Evolutionary conservation across 1,140 invertebrate genomes (phyloP), one percentile per base, ranked within the genome.

Genomic region (Prorops nasuta): DNA sequence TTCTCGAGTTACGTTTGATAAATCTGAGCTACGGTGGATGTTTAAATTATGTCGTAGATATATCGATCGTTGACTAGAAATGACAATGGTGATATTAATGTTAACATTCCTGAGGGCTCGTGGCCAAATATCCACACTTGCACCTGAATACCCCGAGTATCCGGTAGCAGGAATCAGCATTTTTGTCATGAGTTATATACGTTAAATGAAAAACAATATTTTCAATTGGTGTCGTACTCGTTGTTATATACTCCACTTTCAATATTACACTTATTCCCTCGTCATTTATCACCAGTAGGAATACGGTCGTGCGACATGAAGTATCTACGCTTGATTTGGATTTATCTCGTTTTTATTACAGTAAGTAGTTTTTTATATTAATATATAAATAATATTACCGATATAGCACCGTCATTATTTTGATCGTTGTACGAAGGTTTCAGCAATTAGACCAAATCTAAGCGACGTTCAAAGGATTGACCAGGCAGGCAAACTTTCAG

Each of bases 21-120:
- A 43, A 59, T 28, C 15, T 22, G 22, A 46, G 7, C 31, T 39
- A 34, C n/a, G 28, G 15, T 21, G 14, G 4, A 3, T 59, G 43
- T 50, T 59, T 54, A 51, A 50, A 32, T 58, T 54, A 47, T 39
- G 34, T 16, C 54, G 39, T 58, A n/a, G n/a, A n/a, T n/a, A n/a
- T n/a, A n/a, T 58, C 44, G 51, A 59, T 54, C 34, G 12, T 4
- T 38, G 16, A 7, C n/a, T 22, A 7, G 28, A 58, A 58, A 58
- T 50, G 54, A 46, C 50, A 50, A 41, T 10, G 22, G 19, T 47
- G 43, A 54, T n/a, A n/a, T 21, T 50, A 58, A 59, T 58, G 43
- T 58, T 51, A 50, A 32, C 46, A 47, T 50, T 54, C 56, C 50
- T 45, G 24, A 56, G 16, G 19, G 22, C n/a, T n/a, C n/a, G n/a